Percentiles rank a stretch among this genome's conserved stretches.
Evolutionary conservation across 2,888 invertebrate species (phyloP).

Genomic region (Diplazon laetatorius): DNA sequence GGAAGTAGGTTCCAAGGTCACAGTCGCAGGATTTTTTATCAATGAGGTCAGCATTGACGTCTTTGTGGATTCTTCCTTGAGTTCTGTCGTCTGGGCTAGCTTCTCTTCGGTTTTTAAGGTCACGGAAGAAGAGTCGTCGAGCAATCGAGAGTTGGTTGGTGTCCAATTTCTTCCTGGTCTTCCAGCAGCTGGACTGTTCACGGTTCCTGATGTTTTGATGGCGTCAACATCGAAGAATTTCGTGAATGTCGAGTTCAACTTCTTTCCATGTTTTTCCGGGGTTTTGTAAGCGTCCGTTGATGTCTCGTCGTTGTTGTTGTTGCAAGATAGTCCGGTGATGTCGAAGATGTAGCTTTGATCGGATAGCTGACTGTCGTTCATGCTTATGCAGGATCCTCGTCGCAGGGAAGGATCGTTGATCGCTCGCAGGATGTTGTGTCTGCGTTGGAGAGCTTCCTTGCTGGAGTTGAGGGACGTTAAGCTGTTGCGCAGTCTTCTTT

Average conservation of each 20-base stretch:
- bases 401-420: background rate
- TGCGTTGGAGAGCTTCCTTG: background rate
- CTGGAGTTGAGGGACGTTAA: background rate
- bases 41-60: background rate
- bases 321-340: background rate
- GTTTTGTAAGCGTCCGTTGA: slow-evolving; percentile 9
- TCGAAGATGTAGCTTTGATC: slow-evolving; percentile 4
- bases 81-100: background rate
- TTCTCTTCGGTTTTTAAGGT: too few species aligned
- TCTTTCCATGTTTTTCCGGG: background rate
- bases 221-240: background rate
- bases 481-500: slow-evolving; percentile 1
- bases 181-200: background rate
- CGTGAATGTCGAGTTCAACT: background rate
- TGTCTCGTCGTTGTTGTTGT: slow-evolving; percentile 28
- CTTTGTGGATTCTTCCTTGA: background rate
- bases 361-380: background rate
- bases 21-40: background rate
- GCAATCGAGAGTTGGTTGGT: background rate
- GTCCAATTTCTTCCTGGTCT: background rate
- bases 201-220: background rate
- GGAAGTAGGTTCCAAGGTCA: too few species aligned
- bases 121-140: background rate
- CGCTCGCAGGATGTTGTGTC: slow-evolving; percentile 12
- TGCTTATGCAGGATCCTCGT: background rate